phyloP scores from a whole-genome alignment of 2,797 vertebrate species.

The Coracias cyanogaster region DNA sequence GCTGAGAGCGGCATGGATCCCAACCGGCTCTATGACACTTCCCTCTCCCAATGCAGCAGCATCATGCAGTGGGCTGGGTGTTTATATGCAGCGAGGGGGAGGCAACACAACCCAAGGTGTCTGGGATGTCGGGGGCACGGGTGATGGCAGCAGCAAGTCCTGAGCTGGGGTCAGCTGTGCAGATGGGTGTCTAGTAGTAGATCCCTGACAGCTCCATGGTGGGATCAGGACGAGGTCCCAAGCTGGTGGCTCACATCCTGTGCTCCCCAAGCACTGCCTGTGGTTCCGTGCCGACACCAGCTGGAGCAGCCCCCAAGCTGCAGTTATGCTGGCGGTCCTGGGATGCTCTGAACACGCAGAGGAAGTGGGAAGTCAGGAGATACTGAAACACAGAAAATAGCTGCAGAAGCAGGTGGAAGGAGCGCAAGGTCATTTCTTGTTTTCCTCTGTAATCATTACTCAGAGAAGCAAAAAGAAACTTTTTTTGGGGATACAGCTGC shows the following conservation, averaged over 20 bases:
- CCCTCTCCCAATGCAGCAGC: background rate
- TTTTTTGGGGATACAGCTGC: background rate
- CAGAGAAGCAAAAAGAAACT: background rate
- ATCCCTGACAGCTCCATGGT: no score
- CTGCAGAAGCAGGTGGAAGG: background rate
- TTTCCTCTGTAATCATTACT: background rate
- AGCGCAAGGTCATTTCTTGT: background rate
- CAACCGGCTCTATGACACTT: no score
- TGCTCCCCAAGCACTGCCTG: background rate
- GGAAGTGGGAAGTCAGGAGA: background rate
- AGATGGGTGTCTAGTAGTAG: no score
- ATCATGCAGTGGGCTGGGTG: background rate
- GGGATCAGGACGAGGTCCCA: background rate
- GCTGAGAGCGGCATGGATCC: background rate
- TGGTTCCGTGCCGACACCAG: fast-evolving
- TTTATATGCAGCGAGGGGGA: fast-evolving
- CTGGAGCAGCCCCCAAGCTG: background rate
- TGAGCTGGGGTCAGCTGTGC: background rate
- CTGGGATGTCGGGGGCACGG: fast-evolving
- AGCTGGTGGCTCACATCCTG: background rate
- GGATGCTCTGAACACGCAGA: background rate
- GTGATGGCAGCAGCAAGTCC: fast-evolving
- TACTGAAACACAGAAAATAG: background rate
- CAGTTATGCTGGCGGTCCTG: background rate
- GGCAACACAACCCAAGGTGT: fast-evolving